Base-by-base conservation (phyloP, 2,113 vertebrate species). In the Myotis yumanensis region DNA sequence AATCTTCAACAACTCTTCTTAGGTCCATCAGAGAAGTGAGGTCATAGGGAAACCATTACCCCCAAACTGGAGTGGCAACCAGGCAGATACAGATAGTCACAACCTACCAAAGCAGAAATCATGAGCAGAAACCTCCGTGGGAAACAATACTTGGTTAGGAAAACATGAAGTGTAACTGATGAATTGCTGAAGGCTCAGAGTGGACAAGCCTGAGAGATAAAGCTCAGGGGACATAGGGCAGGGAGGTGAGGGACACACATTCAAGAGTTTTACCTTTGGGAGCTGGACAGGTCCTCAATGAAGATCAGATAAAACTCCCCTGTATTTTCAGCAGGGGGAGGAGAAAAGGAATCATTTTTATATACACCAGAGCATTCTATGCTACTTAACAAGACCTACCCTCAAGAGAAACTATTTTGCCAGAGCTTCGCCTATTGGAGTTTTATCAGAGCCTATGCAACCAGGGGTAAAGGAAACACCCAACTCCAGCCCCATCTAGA, bases 141-240 rank as follows among this genome's bases (percentile, higher is more conserved):
- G 28, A 20, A 16, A 16, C 5, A 16, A 25, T 2, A 4, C n/a
- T 35, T 37, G 40, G 7, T 20, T 54, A 28, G 37, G 71, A 37
- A 59, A n/a, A 5, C 11, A 5, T 11, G n/a, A 28, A 16, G 2
- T 0, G 11, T 4, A 14, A 25, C 22, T 30, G 37, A 14, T 20
- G 62, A 64, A 51, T 37, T 83, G 15, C 12, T 30, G 18, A 75
- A 17, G 69, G 23, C 12, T 64, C 28, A 28, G 1, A 8, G 32
- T n/a, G 25, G n/a, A n/a, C 35, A 43, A 14, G 0, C 23, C 79
- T 72, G 64, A 30, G 32, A 54, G 6, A 48, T 9, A 30, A 25
- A 54, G 15, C 5, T 43, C 7, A 30, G n/a, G 23, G 51, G 5
- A 16, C 54, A 40, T 2, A 35, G n/a, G 16, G 16, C 40, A 17